Conservation (phyloP, 2,113 vertebrate species). For the Oryzias curvinotus region DNA sequence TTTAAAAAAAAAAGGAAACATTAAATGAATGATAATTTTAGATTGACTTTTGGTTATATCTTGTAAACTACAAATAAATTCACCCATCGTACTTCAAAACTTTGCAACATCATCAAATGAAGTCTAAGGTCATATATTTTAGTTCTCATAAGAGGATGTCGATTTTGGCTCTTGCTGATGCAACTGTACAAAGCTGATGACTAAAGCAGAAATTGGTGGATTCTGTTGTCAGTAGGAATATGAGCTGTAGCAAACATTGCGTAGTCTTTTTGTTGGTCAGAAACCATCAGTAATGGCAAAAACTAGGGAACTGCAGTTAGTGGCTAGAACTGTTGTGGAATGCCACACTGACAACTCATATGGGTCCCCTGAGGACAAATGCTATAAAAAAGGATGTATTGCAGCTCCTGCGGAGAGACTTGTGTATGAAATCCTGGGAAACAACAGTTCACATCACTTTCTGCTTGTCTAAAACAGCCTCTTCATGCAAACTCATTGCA, state of each 20-base stretch:
- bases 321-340: conserved; percentile 9
- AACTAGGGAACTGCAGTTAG: conserved; percentile 42
- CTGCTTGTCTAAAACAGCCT: conserved; percentile 16
- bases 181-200: conserved; percentile 20
- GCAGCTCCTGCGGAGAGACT: conserved; percentile 15
- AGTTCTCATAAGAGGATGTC: conserved; percentile 19
- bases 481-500: not conserved
- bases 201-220: conserved; percentile 43
- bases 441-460: not conserved
- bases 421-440: conserved; percentile 18
- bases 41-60: not conserved
- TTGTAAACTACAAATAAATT: not conserved
- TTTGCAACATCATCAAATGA: not conserved
- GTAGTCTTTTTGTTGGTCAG: conserved; percentile 15
- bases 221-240: conserved; percentile 24
- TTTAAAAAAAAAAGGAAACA: too few relatives aligned
- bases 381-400: conserved; percentile 36
- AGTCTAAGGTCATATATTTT: not conserved
- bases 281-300: conserved; percentile 42
- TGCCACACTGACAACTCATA: conserved; percentile 30
- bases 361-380: conserved; percentile 21
- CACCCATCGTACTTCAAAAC: not conserved
- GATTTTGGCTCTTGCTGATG: not conserved
- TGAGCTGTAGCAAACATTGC: conserved; percentile 20
- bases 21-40: too few relatives aligned